phyloP scores from a whole-genome alignment of 2,113 vertebrate genomes.

The cat (Felis catus) region DNA sequence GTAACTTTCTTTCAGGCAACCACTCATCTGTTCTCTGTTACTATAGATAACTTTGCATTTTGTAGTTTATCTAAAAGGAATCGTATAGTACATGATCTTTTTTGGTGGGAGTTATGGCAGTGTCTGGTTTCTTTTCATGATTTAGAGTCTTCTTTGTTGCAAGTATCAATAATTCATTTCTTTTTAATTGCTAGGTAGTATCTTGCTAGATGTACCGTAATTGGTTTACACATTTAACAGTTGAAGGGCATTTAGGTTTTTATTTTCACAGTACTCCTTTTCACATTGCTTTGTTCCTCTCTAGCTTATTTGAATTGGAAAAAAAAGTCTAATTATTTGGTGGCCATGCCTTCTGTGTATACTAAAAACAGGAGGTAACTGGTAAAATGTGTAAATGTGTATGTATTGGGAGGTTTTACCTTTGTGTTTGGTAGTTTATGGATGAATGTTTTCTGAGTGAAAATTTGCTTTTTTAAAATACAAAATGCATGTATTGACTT shows the following conservation, averaged over 20 bases:
- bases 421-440: not conserved
- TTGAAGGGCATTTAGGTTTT: not conserved
- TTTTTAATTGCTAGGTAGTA: slow-evolving; percentile 9
- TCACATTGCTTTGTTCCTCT: not conserved
- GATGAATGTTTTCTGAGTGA: slow-evolving; percentile 17
- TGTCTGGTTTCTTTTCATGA: not conserved
- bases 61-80: not conserved
- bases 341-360: not conserved
- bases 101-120: not conserved
- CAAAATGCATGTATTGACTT: not conserved
- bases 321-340: not conserved
- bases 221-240: not conserved
- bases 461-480: not conserved
- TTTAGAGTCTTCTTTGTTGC: not conserved
- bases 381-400: not conserved
- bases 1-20: not conserved
- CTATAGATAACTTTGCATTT: not conserved
- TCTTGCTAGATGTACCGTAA: not conserved
- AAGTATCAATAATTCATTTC: not conserved
- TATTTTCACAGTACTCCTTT: slow-evolving; percentile 36
- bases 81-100: not conserved
- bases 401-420: slow-evolving; percentile 2
- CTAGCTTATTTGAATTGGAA: not conserved
- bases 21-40: not conserved
- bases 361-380: not conserved